These are phyloP conservation scores for Orgyia antiqua DNA, from an alignment of 2,888 invertebrate genomes.

Conservation along the genomic window DNA sequence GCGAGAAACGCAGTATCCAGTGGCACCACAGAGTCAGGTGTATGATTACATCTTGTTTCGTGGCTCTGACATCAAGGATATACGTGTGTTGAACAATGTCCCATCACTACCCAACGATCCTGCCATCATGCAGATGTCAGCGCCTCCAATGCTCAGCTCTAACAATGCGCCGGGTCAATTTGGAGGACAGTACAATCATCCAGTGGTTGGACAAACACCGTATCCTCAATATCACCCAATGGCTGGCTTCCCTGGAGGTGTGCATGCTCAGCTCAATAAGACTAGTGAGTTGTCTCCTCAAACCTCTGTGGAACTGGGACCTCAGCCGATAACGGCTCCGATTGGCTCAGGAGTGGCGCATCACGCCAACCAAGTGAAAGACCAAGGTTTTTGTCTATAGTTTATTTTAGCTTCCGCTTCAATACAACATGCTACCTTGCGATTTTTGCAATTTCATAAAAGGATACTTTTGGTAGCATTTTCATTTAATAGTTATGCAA, in stretches of 20 bases:
- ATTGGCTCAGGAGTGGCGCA: slow-evolving; percentile 69
- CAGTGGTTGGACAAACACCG: slow-evolving; percentile 80
- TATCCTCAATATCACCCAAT: slow-evolving; percentile 72
- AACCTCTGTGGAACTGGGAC: slow-evolving; percentile 59
- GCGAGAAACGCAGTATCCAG: slow-evolving; percentile 95
- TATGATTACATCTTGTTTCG: slow-evolving; percentile 99
- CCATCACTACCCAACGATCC: slow-evolving; percentile 96
- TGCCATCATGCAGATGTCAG: slow-evolving; percentile 95
- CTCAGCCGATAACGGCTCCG: slow-evolving; percentile 51
- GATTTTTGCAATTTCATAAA: slow-evolving; percentile 53
- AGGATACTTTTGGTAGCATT: slow-evolving; percentile 23
- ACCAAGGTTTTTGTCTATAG: slow-evolving; percentile 71
- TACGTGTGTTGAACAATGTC: slow-evolving; percentile 94
- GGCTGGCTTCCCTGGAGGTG: slow-evolving; percentile 70
- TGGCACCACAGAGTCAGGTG: slow-evolving; percentile 97
- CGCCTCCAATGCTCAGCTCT: slow-evolving; percentile 83
- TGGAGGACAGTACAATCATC: slow-evolving; percentile 82
- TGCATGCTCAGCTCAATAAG: slow-evolving; percentile 68
- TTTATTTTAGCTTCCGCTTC: slow-evolving; percentile 53
- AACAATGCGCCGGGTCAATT: slow-evolving; percentile 80
- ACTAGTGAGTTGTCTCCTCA: slow-evolving; percentile 76
- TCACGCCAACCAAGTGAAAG: slow-evolving; percentile 74
- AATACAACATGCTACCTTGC: slow-evolving; percentile 60
- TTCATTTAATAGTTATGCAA: not conserved
- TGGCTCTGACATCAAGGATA: slow-evolving; percentile 99